A percentile compares a stretch with the other conserved stretches of the same genome.
These are phyloP conservation scores for Ormyrus rosae DNA, from an alignment of 2,888 invertebrate genomes.

Conservation along the genomic window DNA sequence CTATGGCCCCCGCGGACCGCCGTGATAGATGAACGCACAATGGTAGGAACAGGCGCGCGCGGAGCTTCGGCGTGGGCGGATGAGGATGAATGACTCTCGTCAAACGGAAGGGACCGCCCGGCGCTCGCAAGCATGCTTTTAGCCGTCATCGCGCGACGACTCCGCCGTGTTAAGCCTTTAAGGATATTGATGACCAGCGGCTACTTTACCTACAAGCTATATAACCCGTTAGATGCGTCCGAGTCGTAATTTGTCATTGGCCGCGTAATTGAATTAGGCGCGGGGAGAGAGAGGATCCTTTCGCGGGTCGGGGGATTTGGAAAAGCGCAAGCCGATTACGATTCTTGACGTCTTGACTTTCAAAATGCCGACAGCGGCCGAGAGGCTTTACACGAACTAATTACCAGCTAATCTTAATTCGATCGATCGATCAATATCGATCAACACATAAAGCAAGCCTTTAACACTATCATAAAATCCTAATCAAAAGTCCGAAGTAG, in stretches of 20 bases:
- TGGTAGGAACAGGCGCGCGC: slow-evolving; percentile 64
- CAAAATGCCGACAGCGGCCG: slow-evolving; percentile 3
- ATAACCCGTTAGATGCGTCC: slow-evolving; percentile 52
- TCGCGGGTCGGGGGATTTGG: no score
- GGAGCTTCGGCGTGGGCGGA: slow-evolving; percentile 72
- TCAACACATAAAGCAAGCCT: slow-evolving; percentile 17
- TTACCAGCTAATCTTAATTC: slow-evolving; percentile 50
- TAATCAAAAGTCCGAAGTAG: slow-evolving; percentile 14
- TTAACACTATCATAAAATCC: slow-evolving; percentile 40
- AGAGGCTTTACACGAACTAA: slow-evolving; percentile 26
- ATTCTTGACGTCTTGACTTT: slow-evolving; percentile 14
- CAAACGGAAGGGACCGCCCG: slow-evolving; percentile 75
- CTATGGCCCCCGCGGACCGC: slow-evolving; percentile 51
- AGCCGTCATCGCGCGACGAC: slow-evolving; percentile 69
- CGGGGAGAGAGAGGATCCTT: no score
- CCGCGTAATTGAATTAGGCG: no score
- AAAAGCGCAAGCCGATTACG: slow-evolving; percentile 6
- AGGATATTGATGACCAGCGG: slow-evolving; percentile 71
- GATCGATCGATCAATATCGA: slow-evolving; percentile 48
- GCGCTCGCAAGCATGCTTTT: slow-evolving; percentile 61
- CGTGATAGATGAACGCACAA: slow-evolving; percentile 72
- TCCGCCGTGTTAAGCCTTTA: slow-evolving; percentile 62
- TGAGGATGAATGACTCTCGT: slow-evolving; percentile 76
- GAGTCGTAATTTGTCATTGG: no score
- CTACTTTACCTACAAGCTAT: slow-evolving; percentile 68